phyloP scores from a whole-genome alignment of 2,797 vertebrate genomes.

The Phrynocephalus guinanensis region DNA sequence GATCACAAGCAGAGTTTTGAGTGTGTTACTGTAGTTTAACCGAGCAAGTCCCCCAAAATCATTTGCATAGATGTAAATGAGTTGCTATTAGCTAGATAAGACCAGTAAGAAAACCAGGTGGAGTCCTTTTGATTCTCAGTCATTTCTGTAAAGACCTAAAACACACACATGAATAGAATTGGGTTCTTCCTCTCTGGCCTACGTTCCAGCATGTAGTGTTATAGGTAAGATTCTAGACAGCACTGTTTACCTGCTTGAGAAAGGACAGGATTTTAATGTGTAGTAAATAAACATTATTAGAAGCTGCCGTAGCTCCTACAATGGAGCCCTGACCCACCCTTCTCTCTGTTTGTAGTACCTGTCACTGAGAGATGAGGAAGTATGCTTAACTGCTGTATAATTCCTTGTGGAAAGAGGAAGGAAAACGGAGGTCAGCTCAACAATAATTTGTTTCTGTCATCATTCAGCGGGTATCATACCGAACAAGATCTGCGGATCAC shows the following conservation, averaged over 20 bases:
- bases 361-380: slow-evolving; percentile 8
- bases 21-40: background rate
- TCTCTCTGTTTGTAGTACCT: background rate
- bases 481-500: too few relatives aligned
- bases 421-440: too few relatives aligned
- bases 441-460: too few relatives aligned
- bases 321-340: background rate
- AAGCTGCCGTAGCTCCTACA: background rate
- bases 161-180: background rate
- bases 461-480: too few relatives aligned
- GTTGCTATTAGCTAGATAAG: too few relatives aligned
- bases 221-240: background rate
- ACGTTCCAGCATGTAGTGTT: background rate
- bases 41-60: too few relatives aligned
- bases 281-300: slow-evolving; percentile 4
- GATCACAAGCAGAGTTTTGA: too few relatives aligned
- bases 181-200: background rate
- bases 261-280: slow-evolving; percentile 4
- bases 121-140: too few relatives aligned
- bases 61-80: too few relatives aligned
- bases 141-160: too few relatives aligned
- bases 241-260: background rate
- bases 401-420: too few relatives aligned
- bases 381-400: background rate
- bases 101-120: too few relatives aligned